phyloP scores from a whole-genome alignment of 2,888 invertebrate species.

The Drosophila koepferae region DNA sequence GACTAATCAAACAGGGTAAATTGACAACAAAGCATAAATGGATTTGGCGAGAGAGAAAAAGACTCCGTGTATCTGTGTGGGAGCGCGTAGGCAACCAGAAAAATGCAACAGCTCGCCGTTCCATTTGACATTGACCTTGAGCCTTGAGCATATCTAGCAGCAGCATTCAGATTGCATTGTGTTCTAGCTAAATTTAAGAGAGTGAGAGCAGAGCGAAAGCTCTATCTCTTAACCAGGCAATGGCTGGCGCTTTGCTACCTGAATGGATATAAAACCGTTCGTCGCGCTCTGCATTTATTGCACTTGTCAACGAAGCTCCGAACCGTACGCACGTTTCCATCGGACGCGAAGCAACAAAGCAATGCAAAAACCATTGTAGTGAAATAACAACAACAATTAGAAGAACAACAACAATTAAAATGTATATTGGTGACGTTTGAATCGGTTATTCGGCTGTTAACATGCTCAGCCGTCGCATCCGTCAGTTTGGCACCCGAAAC shows the following conservation, averaged over 20 bases:
- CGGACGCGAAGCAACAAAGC: not conserved
- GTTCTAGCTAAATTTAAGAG: not conserved
- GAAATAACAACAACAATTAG: not conserved
- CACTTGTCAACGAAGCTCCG: slow-evolving; percentile 32
- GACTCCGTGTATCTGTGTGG: not conserved
- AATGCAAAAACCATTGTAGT: not conserved
- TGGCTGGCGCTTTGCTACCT: not conserved
- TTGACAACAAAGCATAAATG: not conserved
- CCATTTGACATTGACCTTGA: slow-evolving; percentile 52
- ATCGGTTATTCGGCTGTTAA: not conserved
- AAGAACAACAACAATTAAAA: not conserved
- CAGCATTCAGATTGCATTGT: not conserved
- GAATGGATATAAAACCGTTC: slow-evolving; percentile 31
- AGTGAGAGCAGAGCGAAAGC: slow-evolving; percentile 2
- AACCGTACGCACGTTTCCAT: not conserved
- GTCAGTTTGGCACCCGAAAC: not conserved
- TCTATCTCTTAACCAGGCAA: not conserved
- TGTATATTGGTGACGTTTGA: not conserved
- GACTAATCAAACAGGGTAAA: slow-evolving; percentile 1
- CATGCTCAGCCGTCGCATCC: not conserved
- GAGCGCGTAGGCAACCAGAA: not conserved
- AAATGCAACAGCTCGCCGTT: not conserved
- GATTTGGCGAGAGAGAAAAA: not conserved
- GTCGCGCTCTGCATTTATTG: slow-evolving; percentile 16
- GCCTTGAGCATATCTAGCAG: too few species aligned